phyloP scores from a whole-genome alignment of 2,113 vertebrate species.

The Petrocephalus microphthalmus region DNA sequence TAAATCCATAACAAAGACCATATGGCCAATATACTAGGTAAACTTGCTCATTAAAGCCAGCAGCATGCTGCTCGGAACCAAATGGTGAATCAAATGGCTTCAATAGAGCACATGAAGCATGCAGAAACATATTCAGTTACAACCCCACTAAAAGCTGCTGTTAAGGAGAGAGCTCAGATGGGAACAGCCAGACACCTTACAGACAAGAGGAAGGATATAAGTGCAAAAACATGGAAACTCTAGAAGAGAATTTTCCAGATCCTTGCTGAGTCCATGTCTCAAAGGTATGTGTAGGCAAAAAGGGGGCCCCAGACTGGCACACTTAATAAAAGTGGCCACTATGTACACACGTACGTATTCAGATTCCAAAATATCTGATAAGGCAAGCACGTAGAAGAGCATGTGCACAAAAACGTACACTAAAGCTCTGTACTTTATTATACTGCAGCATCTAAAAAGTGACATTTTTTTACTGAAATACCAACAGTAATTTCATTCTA shows the following conservation, averaged over 20 bases:
- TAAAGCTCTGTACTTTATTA: not conserved
- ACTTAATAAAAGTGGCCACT: not conserved
- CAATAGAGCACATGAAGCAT: not conserved
- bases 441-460: not conserved
- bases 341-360: not conserved
- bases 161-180: not conserved
- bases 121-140: not conserved
- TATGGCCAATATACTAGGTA: not conserved
- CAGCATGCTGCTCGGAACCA: not conserved
- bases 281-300: not conserved
- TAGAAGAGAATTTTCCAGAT: not conserved
- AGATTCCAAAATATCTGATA: not conserved
- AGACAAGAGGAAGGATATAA: not conserved
- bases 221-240: not conserved
- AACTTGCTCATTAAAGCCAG: not conserved
- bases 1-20: not conserved
- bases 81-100: not conserved
- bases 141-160: not conserved
- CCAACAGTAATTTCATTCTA: not conserved
- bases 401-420: not conserved
- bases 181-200: not conserved
- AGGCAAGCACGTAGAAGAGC: not conserved
- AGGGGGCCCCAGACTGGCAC: not conserved
- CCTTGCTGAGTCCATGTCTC: not conserved
- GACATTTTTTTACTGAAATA: not conserved